Conservation (phyloP, 1,140 invertebrate species). For the Paraescarpia echinospica region DNA sequence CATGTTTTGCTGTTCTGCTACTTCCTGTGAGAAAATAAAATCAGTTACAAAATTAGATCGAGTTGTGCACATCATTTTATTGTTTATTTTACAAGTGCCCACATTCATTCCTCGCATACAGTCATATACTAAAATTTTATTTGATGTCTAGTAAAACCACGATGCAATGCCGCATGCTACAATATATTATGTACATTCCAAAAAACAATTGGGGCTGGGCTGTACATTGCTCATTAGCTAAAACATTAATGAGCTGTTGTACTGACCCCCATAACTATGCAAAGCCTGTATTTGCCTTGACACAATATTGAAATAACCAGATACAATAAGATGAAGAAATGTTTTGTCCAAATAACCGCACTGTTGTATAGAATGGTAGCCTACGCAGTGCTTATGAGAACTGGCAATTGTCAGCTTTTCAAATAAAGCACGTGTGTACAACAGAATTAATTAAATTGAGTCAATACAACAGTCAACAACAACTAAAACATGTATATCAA, state of each 20-base stretch:
- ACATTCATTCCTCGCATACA: not conserved
- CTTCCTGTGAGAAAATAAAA: not conserved
- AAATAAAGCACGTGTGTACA: not conserved
- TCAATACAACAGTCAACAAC: not conserved
- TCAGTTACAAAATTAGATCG: not conserved
- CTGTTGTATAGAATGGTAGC: not conserved
- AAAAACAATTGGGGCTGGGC: not conserved
- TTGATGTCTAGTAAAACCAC: not conserved
- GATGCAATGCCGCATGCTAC: not conserved
- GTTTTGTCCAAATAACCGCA: not conserved
- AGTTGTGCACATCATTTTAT: not conserved
- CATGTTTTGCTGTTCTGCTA: not conserved
- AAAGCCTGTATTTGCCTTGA: not conserved
- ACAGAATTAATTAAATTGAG: not conserved
- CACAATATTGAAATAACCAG: not conserved
- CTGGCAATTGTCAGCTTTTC: not conserved
- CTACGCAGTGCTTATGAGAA: not conserved
- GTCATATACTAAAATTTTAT: no score
- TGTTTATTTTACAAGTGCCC: not conserved
- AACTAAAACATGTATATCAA: no score
- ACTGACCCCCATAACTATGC: not conserved
- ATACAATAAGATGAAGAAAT: not conserved
- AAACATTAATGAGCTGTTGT: not conserved
- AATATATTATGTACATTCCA: not conserved
- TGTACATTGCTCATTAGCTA: not conserved